Percentiles rank a stretch among this genome's conserved stretches.
phyloP scores from a whole-genome alignment of 1,140 invertebrate genomes.

The Drosophila lini region DNA sequence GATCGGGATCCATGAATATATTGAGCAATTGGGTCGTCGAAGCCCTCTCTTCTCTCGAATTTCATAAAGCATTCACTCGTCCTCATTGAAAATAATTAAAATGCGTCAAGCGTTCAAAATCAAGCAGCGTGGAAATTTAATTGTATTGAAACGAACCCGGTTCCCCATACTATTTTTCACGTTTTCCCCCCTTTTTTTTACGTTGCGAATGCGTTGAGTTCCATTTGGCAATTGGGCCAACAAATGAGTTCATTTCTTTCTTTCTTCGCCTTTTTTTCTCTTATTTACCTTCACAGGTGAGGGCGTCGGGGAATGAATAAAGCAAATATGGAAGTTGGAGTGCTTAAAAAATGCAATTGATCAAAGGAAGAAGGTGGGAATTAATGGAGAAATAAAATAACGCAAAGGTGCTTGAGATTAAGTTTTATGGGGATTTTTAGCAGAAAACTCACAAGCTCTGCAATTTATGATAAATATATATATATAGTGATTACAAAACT shows the following conservation, averaged over 20 bases:
- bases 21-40: slow-evolving; percentile 53
- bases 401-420: background rate
- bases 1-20: slow-evolving; percentile 23
- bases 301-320: slow-evolving; percentile 16
- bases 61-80: slow-evolving; percentile 77
- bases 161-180: slow-evolving; percentile 11
- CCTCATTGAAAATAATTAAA: slow-evolving; percentile 80
- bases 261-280: slow-evolving; percentile 8
- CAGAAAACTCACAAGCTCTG: background rate
- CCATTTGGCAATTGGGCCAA: slow-evolving; percentile 52
- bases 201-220: slow-evolving; percentile 39
- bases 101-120: slow-evolving; percentile 80
- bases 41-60: slow-evolving; percentile 44
- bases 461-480: background rate
- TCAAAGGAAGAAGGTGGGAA: slow-evolving; percentile 14
- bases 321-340: slow-evolving; percentile 25
- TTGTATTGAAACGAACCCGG: slow-evolving; percentile 63
- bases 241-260: slow-evolving; percentile 48
- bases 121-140: slow-evolving; percentile 82
- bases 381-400: slow-evolving; percentile 5
- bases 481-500: background rate
- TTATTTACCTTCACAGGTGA: slow-evolving; percentile 20
- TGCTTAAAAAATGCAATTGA: slow-evolving; percentile 31
- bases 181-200: background rate
- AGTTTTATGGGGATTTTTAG: background rate